Base-by-base conservation (phyloP, 2,888 invertebrate genomes). In the Microchrysa polita region DNA sequence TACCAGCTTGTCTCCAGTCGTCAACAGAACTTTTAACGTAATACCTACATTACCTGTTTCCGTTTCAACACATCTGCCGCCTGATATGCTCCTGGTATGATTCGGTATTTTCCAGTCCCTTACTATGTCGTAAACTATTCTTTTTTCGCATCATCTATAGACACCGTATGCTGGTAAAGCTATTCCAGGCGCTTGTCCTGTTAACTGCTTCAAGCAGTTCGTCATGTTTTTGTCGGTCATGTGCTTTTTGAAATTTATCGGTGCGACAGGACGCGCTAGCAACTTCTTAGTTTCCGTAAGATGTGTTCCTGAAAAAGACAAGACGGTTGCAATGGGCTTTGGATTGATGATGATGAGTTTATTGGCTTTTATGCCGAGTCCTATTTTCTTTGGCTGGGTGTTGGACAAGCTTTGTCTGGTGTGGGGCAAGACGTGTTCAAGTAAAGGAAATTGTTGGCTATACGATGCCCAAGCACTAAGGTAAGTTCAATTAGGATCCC, bases 301-400 rank as follows among this genome's bases (percentile, higher is more conserved):
- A 80, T 91, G 91, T 81, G 91, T 92, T 5, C 90, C 90, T 12
- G 91, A 91, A 79, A 89, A 90, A 80, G 92, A 92, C 80, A 92
- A 92, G 81, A 87, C 91, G 0, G 89, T 90, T 0, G 90, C 92
- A 1, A 90, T 92, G 88, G 92, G 91, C 40, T 88, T 92, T 74
- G 88, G 90, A 27, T 85, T 91, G 77, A 90, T 89, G 81, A 85
- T 91, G 78, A 88, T 91, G 87, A 91, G 91, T 76, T 84, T 92
- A 73, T 88, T 91, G 78, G 90, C 91, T 10, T 91, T 92, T 79
- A 90, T 93, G 78, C 93, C 93, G 0, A 91, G 91, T 63, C 93
- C 93, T 0, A 91, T 93, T 77, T 86, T 93, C 74, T 92, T 92
- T 79, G 93, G 93, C 72, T 90, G 88, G 79, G 88, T 93, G 72